phyloP scores from a whole-genome alignment of 2,888 invertebrate genomes.

The Kuschelorhynchus macadamiae region DNA sequence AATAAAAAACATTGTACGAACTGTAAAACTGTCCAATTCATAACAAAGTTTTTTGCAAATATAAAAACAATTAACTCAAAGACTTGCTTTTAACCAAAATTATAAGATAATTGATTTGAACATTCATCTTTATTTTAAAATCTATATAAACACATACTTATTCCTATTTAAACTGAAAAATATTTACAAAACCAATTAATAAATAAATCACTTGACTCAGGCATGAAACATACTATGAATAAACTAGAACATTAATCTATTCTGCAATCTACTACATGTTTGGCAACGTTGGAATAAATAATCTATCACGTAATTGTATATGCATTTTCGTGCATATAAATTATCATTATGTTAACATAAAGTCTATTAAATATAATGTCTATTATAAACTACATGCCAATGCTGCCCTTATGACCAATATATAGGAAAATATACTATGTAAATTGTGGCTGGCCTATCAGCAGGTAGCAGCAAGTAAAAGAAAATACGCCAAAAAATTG shows the following conservation, averaged over 20 bases:
- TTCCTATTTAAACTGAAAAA: no score
- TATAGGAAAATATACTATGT: slow-evolving; percentile 9
- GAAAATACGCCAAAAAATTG: no score
- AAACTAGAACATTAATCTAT: slow-evolving; percentile 7
- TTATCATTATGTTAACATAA: slow-evolving; percentile 6
- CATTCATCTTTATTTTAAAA: no score
- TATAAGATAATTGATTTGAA: no score
- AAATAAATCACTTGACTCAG: slow-evolving; percentile 6
- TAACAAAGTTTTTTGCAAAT: no score
- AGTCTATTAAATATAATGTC: slow-evolving; percentile 14
- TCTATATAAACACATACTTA: no score
- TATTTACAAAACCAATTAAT: no score
- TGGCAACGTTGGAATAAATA: slow-evolving; percentile 12
- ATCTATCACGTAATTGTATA: slow-evolving; percentile 12
- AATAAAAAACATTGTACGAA: no score
- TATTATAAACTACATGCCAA: slow-evolving; percentile 21
- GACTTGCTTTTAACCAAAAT: no score
- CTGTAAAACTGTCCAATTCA: no score
- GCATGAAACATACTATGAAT: background rate
- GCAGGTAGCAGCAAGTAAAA: slow-evolving; percentile 54
- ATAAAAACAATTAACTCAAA: no score
- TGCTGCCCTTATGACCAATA: slow-evolving; percentile 12
- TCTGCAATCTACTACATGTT: background rate
- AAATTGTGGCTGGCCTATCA: slow-evolving; percentile 63
- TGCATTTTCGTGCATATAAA: slow-evolving; percentile 31